phyloP scores from a whole-genome alignment of 2,113 vertebrate genomes.

The Upupa epops region DNA sequence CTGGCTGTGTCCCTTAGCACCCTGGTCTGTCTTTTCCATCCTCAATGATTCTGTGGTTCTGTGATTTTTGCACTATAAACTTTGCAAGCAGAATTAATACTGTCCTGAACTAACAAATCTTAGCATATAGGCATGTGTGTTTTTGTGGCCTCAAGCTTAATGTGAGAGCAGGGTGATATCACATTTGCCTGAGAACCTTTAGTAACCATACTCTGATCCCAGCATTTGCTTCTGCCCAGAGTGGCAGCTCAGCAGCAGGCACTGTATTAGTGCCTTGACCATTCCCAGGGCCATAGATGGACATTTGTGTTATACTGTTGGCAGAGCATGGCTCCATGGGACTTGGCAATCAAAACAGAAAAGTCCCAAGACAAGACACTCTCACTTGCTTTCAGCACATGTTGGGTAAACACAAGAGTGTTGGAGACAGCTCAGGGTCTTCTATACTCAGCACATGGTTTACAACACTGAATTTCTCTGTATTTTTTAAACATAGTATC shows the following conservation, averaged over 20 bases:
- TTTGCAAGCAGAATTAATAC: neutral
- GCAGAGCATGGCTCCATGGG: neutral
- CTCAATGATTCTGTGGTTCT: too few relatives aligned
- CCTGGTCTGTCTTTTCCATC: too few relatives aligned
- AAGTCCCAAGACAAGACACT: slow-evolving; percentile 20
- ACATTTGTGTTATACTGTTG: slow-evolving; percentile 38
- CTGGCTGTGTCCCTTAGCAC: too few relatives aligned
- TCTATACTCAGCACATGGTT: neutral
- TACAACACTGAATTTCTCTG: neutral
- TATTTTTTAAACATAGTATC: neutral
- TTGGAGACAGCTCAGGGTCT: neutral
- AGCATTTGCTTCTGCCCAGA: neutral
- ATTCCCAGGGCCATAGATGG: slow-evolving; percentile 56
- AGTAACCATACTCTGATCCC: neutral
- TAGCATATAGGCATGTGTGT: neutral
- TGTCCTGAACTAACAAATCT: neutral
- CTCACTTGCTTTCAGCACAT: slow-evolving; percentile 24
- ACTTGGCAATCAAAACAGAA: slow-evolving; percentile 26
- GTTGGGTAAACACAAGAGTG: slow-evolving; percentile 8
- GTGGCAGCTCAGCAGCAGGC: neutral
- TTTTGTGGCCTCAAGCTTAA: neutral
- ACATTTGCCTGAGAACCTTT: neutral
- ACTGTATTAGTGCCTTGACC: neutral
- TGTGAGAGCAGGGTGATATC: neutral
- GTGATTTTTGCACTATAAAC: neutral